Base-by-base conservation (phyloP, 1,140 invertebrate genomes). In the Pachypeltis micranthus region DNA sequence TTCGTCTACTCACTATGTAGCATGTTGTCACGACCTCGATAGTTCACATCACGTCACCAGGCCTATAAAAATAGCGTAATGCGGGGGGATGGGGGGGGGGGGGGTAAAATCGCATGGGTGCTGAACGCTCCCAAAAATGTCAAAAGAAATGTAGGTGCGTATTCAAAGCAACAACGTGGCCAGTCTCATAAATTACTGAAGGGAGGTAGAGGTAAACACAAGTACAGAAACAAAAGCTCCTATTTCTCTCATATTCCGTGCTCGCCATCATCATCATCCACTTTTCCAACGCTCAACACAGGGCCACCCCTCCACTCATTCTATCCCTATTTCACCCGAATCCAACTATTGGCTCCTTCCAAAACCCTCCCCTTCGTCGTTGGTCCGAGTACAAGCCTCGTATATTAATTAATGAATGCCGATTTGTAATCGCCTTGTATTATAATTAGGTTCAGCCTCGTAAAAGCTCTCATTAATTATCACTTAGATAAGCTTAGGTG, bases 391-490 rank as follows among this genome's bases (percentile, higher is more conserved):
- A n/a, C n/a, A n/a, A n/a, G 7, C 47, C 34, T 39, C n/a, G 12
- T 21, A 28, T 59, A 59, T 59, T 59, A 59, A 59, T 59, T 59
- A 59, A 59, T 59, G 57, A 59, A 59, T 59, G 29, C 57, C 57
- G 57, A 59, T 59, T 59, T 59, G 57, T 59, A 59, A 59, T 59
- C 57, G 31, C 57, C 57, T n/a, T 59, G 57, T 59, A 59, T 59
- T n/a, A 59, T 59, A 59, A 59, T 59, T 59, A 59, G 28, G 27
- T 59, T 28, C 29, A 59, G 57, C n/a, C 26, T 31, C 57, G 57
- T 59, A 59, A 59, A 59, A 59, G 57, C 57, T 59, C 57, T 59
- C 57, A 59, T 59, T 59, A 59, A 59, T 59, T 59, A 59, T 31
- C 57, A 31, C 29, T 59, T 59, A 59, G 57, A 59, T 59, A 59